phyloP scores from a whole-genome alignment of 1,140 invertebrate genomes.

The Eueides isabella region DNA sequence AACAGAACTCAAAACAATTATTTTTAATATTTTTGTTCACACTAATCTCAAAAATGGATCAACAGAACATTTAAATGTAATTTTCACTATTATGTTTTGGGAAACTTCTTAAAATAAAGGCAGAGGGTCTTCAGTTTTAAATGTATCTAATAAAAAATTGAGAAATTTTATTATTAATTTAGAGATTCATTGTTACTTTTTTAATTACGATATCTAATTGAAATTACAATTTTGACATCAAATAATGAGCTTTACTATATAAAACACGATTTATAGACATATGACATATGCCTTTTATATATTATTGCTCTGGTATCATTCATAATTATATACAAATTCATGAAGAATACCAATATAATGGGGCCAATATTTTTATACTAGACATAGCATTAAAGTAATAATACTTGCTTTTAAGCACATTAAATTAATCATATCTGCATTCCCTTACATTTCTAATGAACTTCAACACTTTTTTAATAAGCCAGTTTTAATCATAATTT shows the following conservation, averaged over 20 bases:
- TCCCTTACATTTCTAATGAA: conserved; percentile 2
- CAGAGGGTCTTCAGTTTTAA: too few relatives aligned
- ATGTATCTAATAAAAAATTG: too few relatives aligned
- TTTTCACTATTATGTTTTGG: too few relatives aligned
- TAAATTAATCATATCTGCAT: conserved; percentile 1
- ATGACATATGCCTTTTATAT: too few relatives aligned
- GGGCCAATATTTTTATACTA: conserved; percentile 34
- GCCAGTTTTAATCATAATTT: not conserved
- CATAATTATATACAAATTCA: not conserved
- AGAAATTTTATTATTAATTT: not conserved
- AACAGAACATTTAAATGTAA: too few relatives aligned
- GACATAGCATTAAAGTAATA: conserved; percentile 30
- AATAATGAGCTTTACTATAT: not conserved
- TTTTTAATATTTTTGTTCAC: too few relatives aligned
- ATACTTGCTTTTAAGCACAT: conserved; percentile 36
- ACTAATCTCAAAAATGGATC: too few relatives aligned
- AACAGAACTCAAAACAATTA: too few relatives aligned
- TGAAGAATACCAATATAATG: conserved; percentile 26
- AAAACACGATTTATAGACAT: not conserved
- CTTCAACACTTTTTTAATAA: not conserved
- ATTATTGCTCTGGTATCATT: not conserved
- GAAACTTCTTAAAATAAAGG: too few relatives aligned
- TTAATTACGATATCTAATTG: not conserved
- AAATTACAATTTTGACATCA: not conserved
- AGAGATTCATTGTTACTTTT: not conserved